Evolutionary conservation across 2,797 vertebrate genomes (phyloP), one percentile per base, ranked within the genome.

Genomic region (Girardinus metallicus): DNA sequence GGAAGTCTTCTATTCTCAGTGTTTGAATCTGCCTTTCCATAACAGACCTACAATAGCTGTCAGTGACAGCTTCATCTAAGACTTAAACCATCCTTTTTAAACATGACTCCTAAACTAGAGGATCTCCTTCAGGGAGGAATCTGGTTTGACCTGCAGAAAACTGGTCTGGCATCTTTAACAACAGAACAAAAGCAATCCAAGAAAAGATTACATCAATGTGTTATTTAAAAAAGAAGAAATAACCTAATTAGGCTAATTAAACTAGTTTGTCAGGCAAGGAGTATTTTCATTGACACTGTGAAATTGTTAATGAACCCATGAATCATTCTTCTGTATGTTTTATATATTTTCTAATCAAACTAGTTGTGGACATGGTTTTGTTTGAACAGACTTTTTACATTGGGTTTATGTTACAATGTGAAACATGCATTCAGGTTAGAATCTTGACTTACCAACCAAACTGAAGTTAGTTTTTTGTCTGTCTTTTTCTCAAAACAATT

Each of bases 381-480:
- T 75, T 79, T 77, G 70, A 81, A 83, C 55, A 82, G 60, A 51
- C 64, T 51, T 60, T 83, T 39, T 80, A 73, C 75, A 74, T 80
- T 77, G 51, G 83, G 81, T 77, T 79, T 74, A 80, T 75, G 79
- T 26, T 68, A 57, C 81, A 60, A 75, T 83, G 71, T 83, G 77
- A 72, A 76, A 83, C 85, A 82, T 75, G 71, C 74, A 84, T 80
- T 78, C 57, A 46, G 23, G 74, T 64, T 87, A 78, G 77, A 86
- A 80, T 81, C 70, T 53, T 88, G 82, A 89, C 76, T 84, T 75
- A 82, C 81, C 83, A 83, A 81, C 91, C 86, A 85, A 89, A 70
- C 80, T 55, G 68, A 87, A 86, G 72, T 81, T 83, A 77, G 75
- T 73, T 74, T 82, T 87, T 83, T 78, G 73, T 84, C 73, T 88